Percentiles rank a stretch among this genome's conserved stretches.
Evolutionary conservation across 2,797 vertebrate species (phyloP).

Genomic region (Sebastes diaconus): DNA sequence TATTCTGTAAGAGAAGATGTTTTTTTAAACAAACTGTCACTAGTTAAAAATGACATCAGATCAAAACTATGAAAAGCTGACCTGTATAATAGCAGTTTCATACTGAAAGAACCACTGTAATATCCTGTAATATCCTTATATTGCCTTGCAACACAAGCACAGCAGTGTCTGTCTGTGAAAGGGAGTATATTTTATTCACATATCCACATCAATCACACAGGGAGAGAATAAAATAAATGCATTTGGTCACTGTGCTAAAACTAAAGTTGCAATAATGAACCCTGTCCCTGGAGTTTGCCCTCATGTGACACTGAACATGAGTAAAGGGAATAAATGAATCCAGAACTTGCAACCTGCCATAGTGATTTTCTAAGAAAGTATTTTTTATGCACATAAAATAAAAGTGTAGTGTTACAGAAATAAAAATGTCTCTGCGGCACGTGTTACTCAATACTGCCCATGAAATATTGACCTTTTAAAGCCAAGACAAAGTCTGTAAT

Average conservation of each 20-base stretch:
- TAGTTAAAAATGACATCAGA: background rate
- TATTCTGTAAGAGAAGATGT: constrained; percentile 6
- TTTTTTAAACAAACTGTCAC: background rate
- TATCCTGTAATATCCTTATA: background rate
- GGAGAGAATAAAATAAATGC: constrained; percentile 2
- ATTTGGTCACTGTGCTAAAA: constrained; percentile 13
- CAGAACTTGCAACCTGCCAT: constrained; percentile 27
- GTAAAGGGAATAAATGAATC: constrained; percentile 16
- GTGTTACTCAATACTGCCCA: constrained; percentile 41
- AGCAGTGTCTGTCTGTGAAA: constrained; percentile 21
- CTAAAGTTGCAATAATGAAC: constrained; percentile 15
- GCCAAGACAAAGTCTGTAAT: constrained; percentile 54
- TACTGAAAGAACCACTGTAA: background rate
- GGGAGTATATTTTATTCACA: constrained; percentile 23
- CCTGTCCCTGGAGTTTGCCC: background rate
- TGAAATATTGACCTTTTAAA: constrained; percentile 50
- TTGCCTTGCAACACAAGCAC: constrained; percentile 6
- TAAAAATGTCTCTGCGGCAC: constrained; percentile 46
- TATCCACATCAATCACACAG: constrained; percentile 46
- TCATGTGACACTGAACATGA: constrained; percentile 17
- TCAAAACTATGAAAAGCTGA: constrained; percentile 27
- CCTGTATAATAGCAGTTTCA: background rate
- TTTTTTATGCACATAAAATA: constrained; percentile 36
- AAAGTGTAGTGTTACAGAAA: constrained; percentile 61
- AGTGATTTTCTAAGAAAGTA: constrained; percentile 23